phyloP scores from a whole-genome alignment of 2,888 invertebrate genomes.

The Habrosyne pyritoides region DNA sequence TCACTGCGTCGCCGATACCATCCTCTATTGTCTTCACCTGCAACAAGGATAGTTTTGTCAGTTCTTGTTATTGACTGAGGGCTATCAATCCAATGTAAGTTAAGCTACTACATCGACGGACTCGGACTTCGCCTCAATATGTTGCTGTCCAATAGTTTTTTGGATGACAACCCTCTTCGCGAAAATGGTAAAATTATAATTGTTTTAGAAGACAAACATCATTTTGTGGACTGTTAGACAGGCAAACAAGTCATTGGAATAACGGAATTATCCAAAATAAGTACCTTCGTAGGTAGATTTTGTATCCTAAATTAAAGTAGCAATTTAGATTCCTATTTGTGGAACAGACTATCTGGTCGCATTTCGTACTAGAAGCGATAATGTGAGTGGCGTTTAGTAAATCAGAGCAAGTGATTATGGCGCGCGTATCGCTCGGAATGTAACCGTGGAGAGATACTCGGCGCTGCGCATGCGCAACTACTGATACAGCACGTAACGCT shows the following conservation, averaged over 20 bases:
- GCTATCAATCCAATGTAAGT: too few relatives aligned
- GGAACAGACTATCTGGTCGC: conserved; percentile 3
- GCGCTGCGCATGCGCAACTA: conserved; percentile 13
- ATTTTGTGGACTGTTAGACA: too few relatives aligned
- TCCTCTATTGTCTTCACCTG: conserved; percentile 28
- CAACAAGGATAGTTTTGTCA: conserved; percentile 14
- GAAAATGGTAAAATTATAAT: too few relatives aligned
- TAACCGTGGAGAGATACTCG: conserved; percentile 14
- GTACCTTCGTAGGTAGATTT: too few relatives aligned
- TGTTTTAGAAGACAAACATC: too few relatives aligned
- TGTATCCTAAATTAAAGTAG: background rate
- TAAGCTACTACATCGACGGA: too few relatives aligned
- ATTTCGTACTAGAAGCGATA: conserved; percentile 14
- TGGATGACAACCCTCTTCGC: too few relatives aligned
- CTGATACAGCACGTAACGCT: conserved; percentile 37
- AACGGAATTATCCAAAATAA: too few relatives aligned
- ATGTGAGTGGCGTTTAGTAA: conserved; percentile 22
- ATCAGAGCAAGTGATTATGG: conserved; percentile 26
- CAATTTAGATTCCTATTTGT: background rate
- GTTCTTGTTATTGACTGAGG: too few relatives aligned
- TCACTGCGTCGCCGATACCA: conserved; percentile 26
- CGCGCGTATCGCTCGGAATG: conserved; percentile 23
- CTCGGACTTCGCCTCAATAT: too few relatives aligned
- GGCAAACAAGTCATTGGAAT: too few relatives aligned
- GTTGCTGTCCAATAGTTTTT: too few relatives aligned